Conservation (phyloP, 2,888 invertebrate species). For the Abrostola tripartita region DNA sequence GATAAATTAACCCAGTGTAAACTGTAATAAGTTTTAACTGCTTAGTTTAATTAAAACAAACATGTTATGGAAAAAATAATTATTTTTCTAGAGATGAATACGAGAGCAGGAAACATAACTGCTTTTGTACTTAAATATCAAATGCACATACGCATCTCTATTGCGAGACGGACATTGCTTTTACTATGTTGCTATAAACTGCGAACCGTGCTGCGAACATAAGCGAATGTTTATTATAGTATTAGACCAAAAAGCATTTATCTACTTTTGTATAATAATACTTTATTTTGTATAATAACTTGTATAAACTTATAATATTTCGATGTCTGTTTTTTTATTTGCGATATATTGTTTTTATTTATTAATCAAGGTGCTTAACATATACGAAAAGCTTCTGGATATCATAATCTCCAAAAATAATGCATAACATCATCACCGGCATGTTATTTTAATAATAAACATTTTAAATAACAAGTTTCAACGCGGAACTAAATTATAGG, state of each 20-base stretch:
- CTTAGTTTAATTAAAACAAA: background rate
- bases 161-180: constrained; percentile 33
- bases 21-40: background rate
- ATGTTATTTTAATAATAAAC: constrained; percentile 49
- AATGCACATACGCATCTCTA: constrained; percentile 26
- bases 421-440: constrained; percentile 38
- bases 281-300: too few relatives aligned
- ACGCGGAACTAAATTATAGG: constrained; percentile 45
- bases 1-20: constrained; percentile 1
- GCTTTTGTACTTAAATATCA: constrained; percentile 35
- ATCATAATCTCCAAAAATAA: constrained; percentile 46
- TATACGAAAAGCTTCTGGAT: constrained; percentile 11
- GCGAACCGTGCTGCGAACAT: constrained; percentile 37
- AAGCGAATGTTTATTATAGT: constrained; percentile 39
- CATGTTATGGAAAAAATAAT: background rate
- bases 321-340: constrained; percentile 12
- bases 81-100: background rate
- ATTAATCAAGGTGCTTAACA: background rate
- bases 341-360: constrained; percentile 1
- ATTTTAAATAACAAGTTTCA: constrained; percentile 52
- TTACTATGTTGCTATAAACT: constrained; percentile 33
- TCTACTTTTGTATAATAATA: constrained; percentile 38
- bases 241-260: constrained; percentile 65
- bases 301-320: constrained; percentile 18
- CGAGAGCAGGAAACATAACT: constrained; percentile 20